Evolutionary conservation across 2,888 invertebrate genomes (phyloP).

Genomic region (Rotaria macrura): DNA sequence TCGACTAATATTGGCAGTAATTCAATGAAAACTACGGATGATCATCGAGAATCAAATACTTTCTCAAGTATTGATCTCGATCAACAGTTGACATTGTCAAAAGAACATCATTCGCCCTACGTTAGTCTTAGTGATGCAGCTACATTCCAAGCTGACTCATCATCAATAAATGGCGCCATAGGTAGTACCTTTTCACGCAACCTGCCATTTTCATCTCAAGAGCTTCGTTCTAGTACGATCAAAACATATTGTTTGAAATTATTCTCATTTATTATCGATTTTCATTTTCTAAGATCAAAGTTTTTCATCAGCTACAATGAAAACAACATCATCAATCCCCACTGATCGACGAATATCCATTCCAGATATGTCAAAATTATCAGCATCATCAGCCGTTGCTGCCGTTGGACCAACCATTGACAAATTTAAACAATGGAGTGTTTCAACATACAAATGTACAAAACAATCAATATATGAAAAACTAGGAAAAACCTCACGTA

Average conservation of each 20-base stretch:
- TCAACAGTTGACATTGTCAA: background rate
- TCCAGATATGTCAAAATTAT: background rate
- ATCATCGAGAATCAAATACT: background rate
- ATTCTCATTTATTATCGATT: background rate
- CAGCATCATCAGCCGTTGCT: background rate
- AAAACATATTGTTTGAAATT: background rate
- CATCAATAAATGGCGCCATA: background rate
- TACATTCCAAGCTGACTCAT: background rate
- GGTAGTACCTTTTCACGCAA: background rate
- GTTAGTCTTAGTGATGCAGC: background rate
- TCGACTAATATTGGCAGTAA: background rate
- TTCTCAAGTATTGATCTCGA: background rate
- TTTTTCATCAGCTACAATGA: background rate
- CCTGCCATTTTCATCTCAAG: background rate
- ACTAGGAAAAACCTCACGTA: constrained; percentile 62
- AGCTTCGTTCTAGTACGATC: background rate
- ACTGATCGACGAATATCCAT: background rate
- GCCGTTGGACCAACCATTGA: constrained; percentile 21
- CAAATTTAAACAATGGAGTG: constrained; percentile 70
- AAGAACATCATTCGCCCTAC: background rate
- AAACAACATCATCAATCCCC: background rate
- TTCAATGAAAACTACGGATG: background rate
- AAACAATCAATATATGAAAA: constrained; percentile 89
- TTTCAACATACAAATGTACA: constrained; percentile 94
- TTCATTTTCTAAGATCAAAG: background rate